Base-by-base conservation (phyloP, 2,113 vertebrate genomes). In the Rhadina sibilatrix region DNA sequence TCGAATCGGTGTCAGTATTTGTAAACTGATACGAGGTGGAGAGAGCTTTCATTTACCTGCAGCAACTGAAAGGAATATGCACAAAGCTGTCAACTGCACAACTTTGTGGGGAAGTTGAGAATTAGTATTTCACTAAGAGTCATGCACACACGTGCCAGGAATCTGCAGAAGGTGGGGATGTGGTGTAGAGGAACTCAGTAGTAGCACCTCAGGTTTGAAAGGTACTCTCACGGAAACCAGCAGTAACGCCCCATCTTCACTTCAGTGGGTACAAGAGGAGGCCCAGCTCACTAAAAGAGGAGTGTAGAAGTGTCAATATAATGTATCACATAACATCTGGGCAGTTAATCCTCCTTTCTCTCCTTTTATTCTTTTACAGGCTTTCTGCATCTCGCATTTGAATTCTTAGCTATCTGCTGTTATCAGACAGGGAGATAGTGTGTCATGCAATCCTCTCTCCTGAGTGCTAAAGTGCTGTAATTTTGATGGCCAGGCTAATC, bases 401-500 rank as follows among this genome's bases (percentile, higher is more conserved):
- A 95, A 90, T 96, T 77, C 93, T 68, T 91, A 77, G 78, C 59
- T 96, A 70, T 96, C 81, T 59, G 59, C 81, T 92, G 65, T 94
- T 96, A 94, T 89, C 92, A 87, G 70, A 42, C 12, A 0, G 2
- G 33, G 50, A 92, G 95, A 94, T 94, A 96, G 74, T 11, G 60
- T 95, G 92, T 96, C 93, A 83, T 90, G 53, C 84, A 92, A 87
- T 97, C 85, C 72, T 82, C 87, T 80, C 65, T 87, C 23, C 78
- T 90, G 92, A 96, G 91, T 87, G 76, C 83, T 92, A 24, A 94
- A 95, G 90, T 96, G 92, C 92, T 95, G 92, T 96, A 78, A 95
- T 85, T 96, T 94, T 94, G 91, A 91, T 89, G 93, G 84, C 82
- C 74, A 84, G 38, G 90, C 95, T 94, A 94, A 95, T 92, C 95